Conservation (phyloP, 1,140 invertebrate species). For the Pseudomyrmex dendroicus region DNA sequence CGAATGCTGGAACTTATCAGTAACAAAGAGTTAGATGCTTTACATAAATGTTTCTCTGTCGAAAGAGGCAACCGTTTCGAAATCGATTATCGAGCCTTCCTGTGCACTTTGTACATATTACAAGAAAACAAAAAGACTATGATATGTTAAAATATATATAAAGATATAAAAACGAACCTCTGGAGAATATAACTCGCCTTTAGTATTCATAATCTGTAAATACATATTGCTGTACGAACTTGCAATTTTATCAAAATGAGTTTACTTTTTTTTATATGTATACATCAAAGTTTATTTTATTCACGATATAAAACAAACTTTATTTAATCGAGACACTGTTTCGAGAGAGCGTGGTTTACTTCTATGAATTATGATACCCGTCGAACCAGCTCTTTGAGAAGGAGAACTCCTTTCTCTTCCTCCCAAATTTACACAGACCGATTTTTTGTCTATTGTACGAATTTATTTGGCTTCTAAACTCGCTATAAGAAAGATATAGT, state of each 20-base stretch:
- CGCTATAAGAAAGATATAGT: slow-evolving; percentile 36
- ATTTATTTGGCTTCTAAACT: slow-evolving; percentile 1
- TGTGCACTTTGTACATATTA: slow-evolving; percentile 86
- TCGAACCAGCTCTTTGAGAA: not conserved
- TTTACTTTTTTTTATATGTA: not conserved
- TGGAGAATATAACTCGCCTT: too few species aligned
- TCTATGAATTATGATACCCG: slow-evolving; percentile 38
- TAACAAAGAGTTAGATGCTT: slow-evolving; percentile 86
- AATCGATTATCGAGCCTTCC: slow-evolving; percentile 87
- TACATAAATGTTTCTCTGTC: slow-evolving; percentile 89
- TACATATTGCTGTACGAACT: too few species aligned
- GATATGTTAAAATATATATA: slow-evolving; percentile 75
- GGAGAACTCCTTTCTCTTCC: slow-evolving; percentile 7
- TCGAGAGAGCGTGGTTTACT: not conserved
- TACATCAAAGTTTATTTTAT: not conserved
- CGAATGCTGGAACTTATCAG: slow-evolving; percentile 87
- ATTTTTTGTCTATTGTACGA: not conserved
- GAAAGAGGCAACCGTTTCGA: slow-evolving; percentile 86
- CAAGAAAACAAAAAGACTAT: slow-evolving; percentile 82
- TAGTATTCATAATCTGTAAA: too few species aligned
- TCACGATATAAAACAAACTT: too few species aligned
- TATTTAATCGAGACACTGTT: not conserved
- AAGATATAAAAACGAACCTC: not conserved
- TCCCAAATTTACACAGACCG: not conserved
- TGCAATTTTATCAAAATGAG: too few species aligned